These are phyloP conservation scores for Netelia melanura DNA, from an alignment of 2,888 invertebrate species.

Conservation along the genomic window DNA sequence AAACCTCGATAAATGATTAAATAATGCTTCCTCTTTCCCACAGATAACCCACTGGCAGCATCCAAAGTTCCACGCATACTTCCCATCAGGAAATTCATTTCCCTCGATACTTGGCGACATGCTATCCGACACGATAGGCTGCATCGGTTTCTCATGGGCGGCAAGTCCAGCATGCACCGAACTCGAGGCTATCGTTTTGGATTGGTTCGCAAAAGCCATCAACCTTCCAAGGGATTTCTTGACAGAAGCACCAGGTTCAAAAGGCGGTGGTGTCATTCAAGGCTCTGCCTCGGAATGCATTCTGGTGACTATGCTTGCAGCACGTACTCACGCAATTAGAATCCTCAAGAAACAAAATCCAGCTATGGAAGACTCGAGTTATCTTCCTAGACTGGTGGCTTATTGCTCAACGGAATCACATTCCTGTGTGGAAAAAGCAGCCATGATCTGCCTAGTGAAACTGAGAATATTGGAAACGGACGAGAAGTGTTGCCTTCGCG, in stretches of 20 bases:
- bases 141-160: slow-evolving; percentile 99
- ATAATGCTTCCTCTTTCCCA: slow-evolving; percentile 48
- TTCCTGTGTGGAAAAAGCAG: slow-evolving; percentile 92
- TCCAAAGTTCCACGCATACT: slow-evolving; percentile 99
- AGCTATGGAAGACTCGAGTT: slow-evolving; percentile 88
- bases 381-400: slow-evolving; percentile 92
- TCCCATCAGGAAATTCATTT: slow-evolving; percentile 98
- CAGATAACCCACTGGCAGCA: slow-evolving; percentile 98
- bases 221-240: slow-evolving; percentile 90
- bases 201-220: slow-evolving; percentile 93
- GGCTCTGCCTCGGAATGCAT: slow-evolving; percentile 94
- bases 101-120: slow-evolving; percentile 99
- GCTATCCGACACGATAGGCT: slow-evolving; percentile 98
- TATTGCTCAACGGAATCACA: slow-evolving; percentile 91
- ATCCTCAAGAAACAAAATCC: slow-evolving; percentile 87
- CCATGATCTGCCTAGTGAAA: slow-evolving; percentile 91
- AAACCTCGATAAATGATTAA: background rate
- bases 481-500: slow-evolving; percentile 88
- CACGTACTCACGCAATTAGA: slow-evolving; percentile 90
- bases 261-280: slow-evolving; percentile 93
- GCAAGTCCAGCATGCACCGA: slow-evolving; percentile 95
- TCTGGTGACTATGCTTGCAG: slow-evolving; percentile 91
- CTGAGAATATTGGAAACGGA: slow-evolving; percentile 90
- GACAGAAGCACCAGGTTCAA: slow-evolving; percentile 86
- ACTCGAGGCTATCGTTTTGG: slow-evolving; percentile 92